Evolutionary conservation across 2,888 invertebrate species (phyloP).

Genomic region (Pyralis farinalis): DNA sequence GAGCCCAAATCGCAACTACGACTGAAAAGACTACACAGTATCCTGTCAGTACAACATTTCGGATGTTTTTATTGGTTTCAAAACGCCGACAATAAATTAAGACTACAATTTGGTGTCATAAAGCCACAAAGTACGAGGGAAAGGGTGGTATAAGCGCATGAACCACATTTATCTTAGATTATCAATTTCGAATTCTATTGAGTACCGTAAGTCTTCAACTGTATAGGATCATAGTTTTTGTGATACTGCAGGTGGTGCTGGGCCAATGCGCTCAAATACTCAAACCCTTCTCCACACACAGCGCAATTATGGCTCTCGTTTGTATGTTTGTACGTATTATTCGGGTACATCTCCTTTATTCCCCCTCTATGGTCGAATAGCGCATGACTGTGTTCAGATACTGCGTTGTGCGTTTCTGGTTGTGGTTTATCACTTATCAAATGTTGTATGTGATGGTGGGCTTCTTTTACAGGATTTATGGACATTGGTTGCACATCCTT

Average conservation of each 20-base stretch:
- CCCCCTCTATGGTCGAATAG: constrained; percentile 28
- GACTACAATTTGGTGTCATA: too few relatives aligned
- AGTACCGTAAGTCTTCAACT: constrained; percentile 17
- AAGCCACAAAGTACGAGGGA: too few relatives aligned
- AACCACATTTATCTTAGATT: too few relatives aligned
- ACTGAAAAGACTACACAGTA: too few relatives aligned
- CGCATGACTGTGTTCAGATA: constrained; percentile 3
- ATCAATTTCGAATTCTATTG: not conserved
- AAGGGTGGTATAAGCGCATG: too few relatives aligned
- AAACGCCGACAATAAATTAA: too few relatives aligned
- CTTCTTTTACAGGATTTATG: constrained; percentile 29
- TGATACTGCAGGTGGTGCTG: constrained; percentile 55
- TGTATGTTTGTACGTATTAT: constrained; percentile 28
- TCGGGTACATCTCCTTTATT: constrained; percentile 41
- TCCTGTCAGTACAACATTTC: too few relatives aligned
- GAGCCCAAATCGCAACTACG: too few relatives aligned
- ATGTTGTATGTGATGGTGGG: constrained; percentile 44
- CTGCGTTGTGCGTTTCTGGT: constrained; percentile 6
- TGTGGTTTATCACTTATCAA: constrained; percentile 38
- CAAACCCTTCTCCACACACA: constrained; percentile 55
- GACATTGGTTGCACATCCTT: constrained; percentile 43
- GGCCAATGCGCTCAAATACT: constrained; percentile 47
- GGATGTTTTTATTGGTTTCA: too few relatives aligned
- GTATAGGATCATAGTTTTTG: constrained; percentile 38
- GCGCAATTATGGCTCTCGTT: constrained; percentile 44